Conservation (phyloP, 2,888 invertebrate genomes). For the Linyphia triangularis region DNA sequence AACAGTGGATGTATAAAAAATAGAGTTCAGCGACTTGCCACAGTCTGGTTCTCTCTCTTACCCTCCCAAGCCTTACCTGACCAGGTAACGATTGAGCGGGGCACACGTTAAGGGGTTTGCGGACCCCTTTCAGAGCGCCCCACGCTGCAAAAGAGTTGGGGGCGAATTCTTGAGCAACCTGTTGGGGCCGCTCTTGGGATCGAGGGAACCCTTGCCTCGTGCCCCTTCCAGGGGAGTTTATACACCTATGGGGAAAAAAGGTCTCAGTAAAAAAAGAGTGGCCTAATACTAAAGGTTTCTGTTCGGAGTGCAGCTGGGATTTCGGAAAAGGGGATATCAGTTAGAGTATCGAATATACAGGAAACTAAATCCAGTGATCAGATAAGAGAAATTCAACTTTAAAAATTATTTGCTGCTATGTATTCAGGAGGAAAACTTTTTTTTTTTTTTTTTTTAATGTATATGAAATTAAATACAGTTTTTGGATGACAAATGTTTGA, state of each 20-base stretch:
- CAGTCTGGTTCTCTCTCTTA: slow-evolving; percentile 30
- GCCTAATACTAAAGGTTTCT: neutral
- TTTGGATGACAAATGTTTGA: no score
- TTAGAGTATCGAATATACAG: neutral
- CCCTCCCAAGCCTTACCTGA: slow-evolving; percentile 61
- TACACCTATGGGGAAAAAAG: neutral
- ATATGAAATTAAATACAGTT: no score
- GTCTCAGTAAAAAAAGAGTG: neutral
- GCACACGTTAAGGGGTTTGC: slow-evolving; percentile 57
- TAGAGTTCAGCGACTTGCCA: slow-evolving; percentile 64
- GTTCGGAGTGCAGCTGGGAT: slow-evolving; percentile 30
- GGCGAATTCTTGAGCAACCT: slow-evolving; percentile 71
- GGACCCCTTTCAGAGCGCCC: slow-evolving; percentile 65
- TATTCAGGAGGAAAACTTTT: no score
- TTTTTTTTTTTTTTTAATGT: no score
- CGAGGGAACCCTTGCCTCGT: slow-evolving; percentile 46
- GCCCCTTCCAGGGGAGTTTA: slow-evolving; percentile 33
- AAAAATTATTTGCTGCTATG: no score
- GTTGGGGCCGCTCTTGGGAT: slow-evolving; percentile 65
- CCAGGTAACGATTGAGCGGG: slow-evolving; percentile 58
- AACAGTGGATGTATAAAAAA: slow-evolving; percentile 11
- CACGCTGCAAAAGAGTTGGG: slow-evolving; percentile 68
- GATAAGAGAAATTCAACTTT: no score
- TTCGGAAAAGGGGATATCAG: neutral
- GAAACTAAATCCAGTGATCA: no score